Evolutionary conservation across 2,888 invertebrate species (phyloP), one percentile per base, ranked within the genome.

Genomic region (Lucinisca nassula): DNA sequence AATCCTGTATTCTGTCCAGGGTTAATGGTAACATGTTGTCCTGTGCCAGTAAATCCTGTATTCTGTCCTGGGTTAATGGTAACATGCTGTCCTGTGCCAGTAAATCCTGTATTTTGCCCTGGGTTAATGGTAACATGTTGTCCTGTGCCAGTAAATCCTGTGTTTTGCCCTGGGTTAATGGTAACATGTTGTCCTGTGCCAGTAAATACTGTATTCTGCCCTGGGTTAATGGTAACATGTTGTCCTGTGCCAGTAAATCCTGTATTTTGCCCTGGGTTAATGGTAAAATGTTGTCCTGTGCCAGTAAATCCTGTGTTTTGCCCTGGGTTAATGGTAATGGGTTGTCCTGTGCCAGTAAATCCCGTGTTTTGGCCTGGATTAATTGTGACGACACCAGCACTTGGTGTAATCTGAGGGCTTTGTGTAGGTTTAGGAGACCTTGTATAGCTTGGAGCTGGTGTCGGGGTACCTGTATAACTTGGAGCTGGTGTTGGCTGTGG

Each of bases 191-290:
- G 73, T 27, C 8, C 21, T 73, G 38, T 12, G 4, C 73, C 73
- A 73, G n/a, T 24, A 37, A 32, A 61, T 45, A 74, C 79, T 61
- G 84, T 79, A 17, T 74, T 74, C 4, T 27, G 35, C n/a, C 79
- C 79, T 45, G 84, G 84, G 32, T 74, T 80, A 4, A 84, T 49
- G 0, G n/a, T 73, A 4, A 82, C 49, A 6, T 72, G 72, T 51
- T 21, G 6, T 3, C 40, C 32, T 12, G 10, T 35, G 2, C 35
- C 35, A 35, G 35, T 21, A 27, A 37, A 55, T 35, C 79, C 79
- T 51, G 79, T 75, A 21, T 79, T 75, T 4, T 27, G 32, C n/a
- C 79, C 79, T 49, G 84, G 84, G 35, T 67, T 76, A 17, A 85
- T 38, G 0, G 32, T 74, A 14, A 79, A n/a, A n/a, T n/a, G n/a